Evolutionary conservation across 2,113 vertebrate genomes (phyloP).

Genomic region (Oplegnathus fasciatus): DNA sequence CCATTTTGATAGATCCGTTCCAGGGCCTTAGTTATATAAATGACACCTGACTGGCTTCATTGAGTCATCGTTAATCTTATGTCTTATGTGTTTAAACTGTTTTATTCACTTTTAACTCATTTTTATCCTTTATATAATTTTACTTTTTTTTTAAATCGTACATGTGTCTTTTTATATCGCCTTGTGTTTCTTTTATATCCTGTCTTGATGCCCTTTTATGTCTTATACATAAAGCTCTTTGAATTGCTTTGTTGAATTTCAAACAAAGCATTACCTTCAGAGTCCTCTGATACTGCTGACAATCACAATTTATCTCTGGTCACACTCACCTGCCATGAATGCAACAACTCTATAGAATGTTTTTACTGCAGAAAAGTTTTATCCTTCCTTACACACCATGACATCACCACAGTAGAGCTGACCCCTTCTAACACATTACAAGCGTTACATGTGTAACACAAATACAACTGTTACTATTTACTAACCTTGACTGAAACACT

Average conservation of each 20-base stretch:
- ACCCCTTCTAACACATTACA: not conserved
- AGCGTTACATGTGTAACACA: not conserved
- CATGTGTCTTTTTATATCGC: not conserved
- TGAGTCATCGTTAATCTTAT: not conserved
- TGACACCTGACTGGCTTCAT: not conserved
- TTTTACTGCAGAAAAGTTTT: not conserved
- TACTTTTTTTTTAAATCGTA: not conserved
- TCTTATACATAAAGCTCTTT: not conserved
- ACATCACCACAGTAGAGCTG: too few species aligned
- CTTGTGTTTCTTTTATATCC: not conserved
- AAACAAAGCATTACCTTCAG: constrained; percentile 6
- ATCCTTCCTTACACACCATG: not conserved
- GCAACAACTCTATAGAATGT: not conserved
- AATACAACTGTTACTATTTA: too few species aligned
- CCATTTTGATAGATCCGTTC: not conserved
- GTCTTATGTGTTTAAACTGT: not conserved
- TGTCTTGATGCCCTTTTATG: not conserved
- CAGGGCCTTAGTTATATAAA: not conserved
- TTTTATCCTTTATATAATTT: not conserved
- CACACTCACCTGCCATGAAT: not conserved
- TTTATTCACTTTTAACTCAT: not conserved
- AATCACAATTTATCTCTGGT: not conserved
- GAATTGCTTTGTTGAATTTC: constrained; percentile 3
- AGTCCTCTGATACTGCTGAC: not conserved
- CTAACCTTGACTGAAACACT: too few species aligned